phyloP scores from a whole-genome alignment of 1,140 invertebrate genomes.

The Ceratina australensis region DNA sequence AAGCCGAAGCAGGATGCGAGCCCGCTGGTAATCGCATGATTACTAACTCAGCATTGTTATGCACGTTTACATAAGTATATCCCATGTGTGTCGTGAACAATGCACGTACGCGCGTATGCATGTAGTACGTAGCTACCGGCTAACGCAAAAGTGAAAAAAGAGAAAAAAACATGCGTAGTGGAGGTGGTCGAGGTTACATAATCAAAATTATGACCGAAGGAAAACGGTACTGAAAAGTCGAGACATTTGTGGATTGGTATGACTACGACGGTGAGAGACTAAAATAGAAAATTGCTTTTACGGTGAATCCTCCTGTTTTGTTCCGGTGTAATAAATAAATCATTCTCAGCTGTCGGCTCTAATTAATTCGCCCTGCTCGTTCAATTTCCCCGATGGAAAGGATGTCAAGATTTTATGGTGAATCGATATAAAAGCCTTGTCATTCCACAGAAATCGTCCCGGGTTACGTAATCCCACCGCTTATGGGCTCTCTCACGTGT shows the following conservation, averaged over 20 bases:
- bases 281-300: too few relatives aligned
- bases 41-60: constrained; percentile 71
- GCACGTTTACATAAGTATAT: constrained; percentile 74
- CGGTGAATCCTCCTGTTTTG: too few relatives aligned
- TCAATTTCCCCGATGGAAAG: constrained; percentile 28
- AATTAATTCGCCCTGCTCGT: too few relatives aligned
- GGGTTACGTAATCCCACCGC: constrained; percentile 32
- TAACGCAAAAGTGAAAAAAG: constrained; percentile 55
- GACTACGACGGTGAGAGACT: too few relatives aligned
- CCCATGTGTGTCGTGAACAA: constrained; percentile 65
- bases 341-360: too few relatives aligned
- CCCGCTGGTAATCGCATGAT: constrained; percentile 57
- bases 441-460: constrained; percentile 39
- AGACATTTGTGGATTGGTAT: too few relatives aligned
- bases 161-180: constrained; percentile 23
- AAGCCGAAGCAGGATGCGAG: constrained; percentile 62
- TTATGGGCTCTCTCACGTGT: constrained; percentile 11
- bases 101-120: constrained; percentile 54
- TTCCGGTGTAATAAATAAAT: too few relatives aligned
- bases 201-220: constrained; percentile 28
- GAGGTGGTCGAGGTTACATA: constrained; percentile 14
- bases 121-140: constrained; percentile 54
- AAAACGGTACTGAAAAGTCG: constrained; percentile 3
- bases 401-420: constrained; percentile 50
- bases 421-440: constrained; percentile 48